Percentiles rank a stretch among this genome's conserved stretches.
These are phyloP conservation scores for Orchesella flavescens DNA, from an alignment of 2,888 invertebrate genomes.

Conservation along the genomic window DNA sequence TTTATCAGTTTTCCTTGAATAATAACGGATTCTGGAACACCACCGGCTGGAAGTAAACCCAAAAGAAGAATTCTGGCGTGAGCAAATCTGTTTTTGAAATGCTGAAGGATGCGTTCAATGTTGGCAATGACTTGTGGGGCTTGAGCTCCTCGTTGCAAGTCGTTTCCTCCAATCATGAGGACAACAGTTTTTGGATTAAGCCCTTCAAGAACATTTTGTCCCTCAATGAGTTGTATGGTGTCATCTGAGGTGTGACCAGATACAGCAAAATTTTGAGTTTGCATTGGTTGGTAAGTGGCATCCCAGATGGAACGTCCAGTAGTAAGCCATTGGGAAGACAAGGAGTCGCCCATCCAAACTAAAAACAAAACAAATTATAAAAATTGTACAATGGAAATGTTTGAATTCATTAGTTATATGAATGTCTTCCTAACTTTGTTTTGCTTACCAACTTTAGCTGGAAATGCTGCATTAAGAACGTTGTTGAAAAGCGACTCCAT, in stretches of 20 bases:
- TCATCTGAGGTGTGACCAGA: conserved; percentile 9
- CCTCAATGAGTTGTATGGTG: conserved; percentile 37
- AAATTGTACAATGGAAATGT: neutral
- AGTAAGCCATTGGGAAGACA: conserved; percentile 28
- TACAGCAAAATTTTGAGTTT: conserved; percentile 8
- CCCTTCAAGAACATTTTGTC: conserved; percentile 21
- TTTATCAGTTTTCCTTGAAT: conserved; percentile 28
- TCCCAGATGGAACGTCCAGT: conserved; percentile 34
- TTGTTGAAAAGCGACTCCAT: conserved; percentile 52
- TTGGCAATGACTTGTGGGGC: conserved; percentile 21
- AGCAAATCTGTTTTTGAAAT: conserved; percentile 23
- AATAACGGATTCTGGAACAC: neutral
- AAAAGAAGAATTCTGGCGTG: conserved; percentile 33
- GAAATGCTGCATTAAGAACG: conserved; percentile 14
- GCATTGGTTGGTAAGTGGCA: conserved; percentile 4
- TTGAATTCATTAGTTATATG: too few relatives aligned
- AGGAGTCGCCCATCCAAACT: conserved; percentile 56
- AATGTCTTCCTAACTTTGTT: neutral
- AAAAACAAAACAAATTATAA: neutral
- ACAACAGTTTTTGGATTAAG: conserved; percentile 37
- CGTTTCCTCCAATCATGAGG: conserved; percentile 40
- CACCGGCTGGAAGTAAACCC: conserved; percentile 43
- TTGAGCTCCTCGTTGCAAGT: conserved; percentile 9
- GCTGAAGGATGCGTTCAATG: conserved; percentile 34
- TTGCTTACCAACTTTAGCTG: conserved; percentile 13